Evolutionary conservation across 1,140 invertebrate genomes (phyloP).

Genomic region (Ceratina australensis): DNA sequence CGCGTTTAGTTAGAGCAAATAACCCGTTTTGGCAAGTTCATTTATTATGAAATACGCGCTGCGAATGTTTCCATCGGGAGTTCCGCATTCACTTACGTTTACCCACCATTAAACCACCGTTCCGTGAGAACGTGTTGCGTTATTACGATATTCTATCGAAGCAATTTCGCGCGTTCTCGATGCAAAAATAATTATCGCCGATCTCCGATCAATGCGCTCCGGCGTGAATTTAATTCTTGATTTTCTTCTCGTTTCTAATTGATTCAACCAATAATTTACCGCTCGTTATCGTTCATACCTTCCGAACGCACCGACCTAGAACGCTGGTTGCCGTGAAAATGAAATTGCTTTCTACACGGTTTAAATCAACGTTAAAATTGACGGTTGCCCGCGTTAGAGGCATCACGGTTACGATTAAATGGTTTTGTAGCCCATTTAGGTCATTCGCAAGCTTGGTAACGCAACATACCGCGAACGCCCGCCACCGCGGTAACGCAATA

Average conservation of each 20-base stretch:
- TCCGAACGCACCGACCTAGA: background rate
- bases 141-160: too few species aligned
- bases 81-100: background rate
- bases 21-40: slow-evolving; percentile 5
- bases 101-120: background rate
- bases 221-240: too few species aligned
- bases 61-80: background rate
- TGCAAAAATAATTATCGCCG: too few species aligned
- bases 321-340: background rate
- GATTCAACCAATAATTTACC: slow-evolving; percentile 8
- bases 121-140: background rate
- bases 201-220: too few species aligned
- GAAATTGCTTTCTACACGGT: slow-evolving; percentile 13
- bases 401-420: background rate
- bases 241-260: too few species aligned
- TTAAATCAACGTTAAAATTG: slow-evolving; percentile 29
- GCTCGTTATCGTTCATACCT: too few species aligned
- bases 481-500: too few species aligned
- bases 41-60: background rate
- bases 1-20: slow-evolving; percentile 9
- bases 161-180: too few species aligned
- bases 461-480: background rate
- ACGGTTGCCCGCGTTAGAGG: slow-evolving; percentile 1
- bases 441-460: background rate
- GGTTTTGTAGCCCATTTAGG: slow-evolving; percentile 26